phyloP scores from a whole-genome alignment of 2,888 invertebrate genomes.

The Ptychoptera contaminata region DNA sequence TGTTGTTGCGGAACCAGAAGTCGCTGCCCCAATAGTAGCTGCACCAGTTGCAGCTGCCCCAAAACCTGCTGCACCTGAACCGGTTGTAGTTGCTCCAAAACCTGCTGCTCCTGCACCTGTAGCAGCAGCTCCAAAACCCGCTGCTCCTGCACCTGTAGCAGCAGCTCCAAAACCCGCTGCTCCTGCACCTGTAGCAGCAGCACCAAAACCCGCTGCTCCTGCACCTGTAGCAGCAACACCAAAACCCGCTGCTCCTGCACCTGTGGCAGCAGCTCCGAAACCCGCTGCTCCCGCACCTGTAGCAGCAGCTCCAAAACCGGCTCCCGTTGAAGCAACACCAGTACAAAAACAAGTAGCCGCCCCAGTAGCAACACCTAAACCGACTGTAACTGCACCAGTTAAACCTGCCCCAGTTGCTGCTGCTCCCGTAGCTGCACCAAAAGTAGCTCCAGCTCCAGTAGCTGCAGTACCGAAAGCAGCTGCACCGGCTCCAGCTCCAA shows the following conservation, averaged over 20 bases:
- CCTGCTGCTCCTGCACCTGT: slow-evolving; percentile 5
- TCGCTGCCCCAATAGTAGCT: slow-evolving; percentile 10
- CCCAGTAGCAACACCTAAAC: slow-evolving; percentile 10
- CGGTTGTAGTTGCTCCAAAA: not conserved
- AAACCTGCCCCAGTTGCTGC: not conserved
- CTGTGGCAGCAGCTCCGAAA: slow-evolving; percentile 1
- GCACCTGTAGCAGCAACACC: slow-evolving; percentile 12
- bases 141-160: slow-evolving; percentile 6
- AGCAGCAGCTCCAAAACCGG: not conserved
- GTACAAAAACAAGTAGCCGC: not conserved
- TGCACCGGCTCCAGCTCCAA: not conserved
- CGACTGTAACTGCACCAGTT: not conserved
- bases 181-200: slow-evolving; percentile 1
- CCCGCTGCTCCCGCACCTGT: not conserved
- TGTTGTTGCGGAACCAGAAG: slow-evolving; percentile 7
- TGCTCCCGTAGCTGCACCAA: slow-evolving; percentile 6
- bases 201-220: not conserved
- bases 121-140: slow-evolving; percentile 10
- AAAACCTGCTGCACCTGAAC: not conserved
- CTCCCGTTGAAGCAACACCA: slow-evolving; percentile 2
- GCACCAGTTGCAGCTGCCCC: slow-evolving; percentile 10
- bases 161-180: slow-evolving; percentile 9
- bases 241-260: slow-evolving; percentile 12
- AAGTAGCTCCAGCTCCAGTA: slow-evolving; percentile 7
- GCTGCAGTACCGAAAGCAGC: slow-evolving; percentile 7